Base-by-base conservation (phyloP, 1,140 invertebrate species). In the Zaprionus africanus region DNA sequence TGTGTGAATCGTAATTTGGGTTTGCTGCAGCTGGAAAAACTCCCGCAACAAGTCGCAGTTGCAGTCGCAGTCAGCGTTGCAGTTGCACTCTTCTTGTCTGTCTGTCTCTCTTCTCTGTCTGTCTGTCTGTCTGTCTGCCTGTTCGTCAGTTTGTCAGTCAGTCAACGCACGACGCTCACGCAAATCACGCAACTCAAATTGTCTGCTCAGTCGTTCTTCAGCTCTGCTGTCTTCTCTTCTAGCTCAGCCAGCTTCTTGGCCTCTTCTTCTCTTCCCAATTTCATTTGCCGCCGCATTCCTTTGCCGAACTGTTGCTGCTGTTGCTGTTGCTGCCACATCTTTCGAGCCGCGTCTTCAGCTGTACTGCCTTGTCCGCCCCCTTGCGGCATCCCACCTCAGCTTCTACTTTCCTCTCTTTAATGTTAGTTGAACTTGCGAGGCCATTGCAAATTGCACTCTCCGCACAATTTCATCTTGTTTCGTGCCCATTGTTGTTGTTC, bases 171-270 rank as follows among this genome's bases (percentile, higher is more conserved):
- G 87, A 92, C 91, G 91, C 91, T 92, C 91, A 92, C 91, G 91
- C 91, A 92, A 84, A 91, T 91, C 90, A 92, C 91, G 90, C 91
- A 92, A 84, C 75, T 90, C 67, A 76, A 86, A 87, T 90, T 90
- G 70, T 82, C 79, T 58, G 53, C 41, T 46, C 41, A 46, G n/a
- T 17, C 41, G 38, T 54, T 54, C 51, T 54, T 24, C 53, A 28
- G 53, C n/a, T 67, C 15, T 56, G 19, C 28, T 19, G 17, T 34
- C 51, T 65, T 58, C 53, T 41, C 34, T 51, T 24, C 17, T 13
- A 51, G 46, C 19, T 43, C 24, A 58, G 17, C 15, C 43, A 22
- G 15, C 69, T n/a, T n/a, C n/a, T 61, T 61, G 19, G 36, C 59
- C 11, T 60, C 36, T 26, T 56, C 43, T 26, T 62, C 65, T 76